phyloP scores from a whole-genome alignment of 2,113 vertebrate species.

The Pseudorectes ferrugineus region DNA sequence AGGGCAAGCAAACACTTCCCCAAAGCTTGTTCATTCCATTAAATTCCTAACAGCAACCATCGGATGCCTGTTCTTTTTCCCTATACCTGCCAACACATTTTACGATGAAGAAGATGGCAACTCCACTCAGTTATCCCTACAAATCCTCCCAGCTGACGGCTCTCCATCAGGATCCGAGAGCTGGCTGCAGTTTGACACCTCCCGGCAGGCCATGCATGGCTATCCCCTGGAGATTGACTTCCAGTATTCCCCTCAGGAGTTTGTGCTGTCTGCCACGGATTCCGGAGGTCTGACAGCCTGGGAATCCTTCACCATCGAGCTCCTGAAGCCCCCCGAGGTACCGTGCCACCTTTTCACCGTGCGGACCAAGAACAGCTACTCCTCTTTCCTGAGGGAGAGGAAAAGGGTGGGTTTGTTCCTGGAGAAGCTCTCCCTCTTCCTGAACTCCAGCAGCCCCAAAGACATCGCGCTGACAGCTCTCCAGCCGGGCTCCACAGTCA shows the following conservation, averaged over 20 bases:
- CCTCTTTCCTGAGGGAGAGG: conserved; percentile 51
- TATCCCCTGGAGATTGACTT: conserved; percentile 56
- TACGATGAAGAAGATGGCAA: conserved; percentile 59
- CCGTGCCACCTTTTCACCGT: conserved; percentile 55
- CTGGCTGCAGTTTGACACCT: conserved; percentile 55
- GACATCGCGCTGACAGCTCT: conserved; percentile 3
- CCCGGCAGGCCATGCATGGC: not conserved
- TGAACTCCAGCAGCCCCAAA: conserved; percentile 10
- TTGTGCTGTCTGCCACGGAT: conserved; percentile 43
- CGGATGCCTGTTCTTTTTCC: conserved; percentile 48
- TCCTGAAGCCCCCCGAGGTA: not conserved
- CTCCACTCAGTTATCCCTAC: conserved; percentile 37
- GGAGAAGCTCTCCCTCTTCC: conserved; percentile 44
- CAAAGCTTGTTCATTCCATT: conserved; percentile 30
- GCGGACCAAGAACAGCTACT: conserved; percentile 48
- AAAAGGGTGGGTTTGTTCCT: conserved; percentile 45
- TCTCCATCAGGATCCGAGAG: not conserved
- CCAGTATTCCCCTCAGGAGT: conserved; percentile 55
- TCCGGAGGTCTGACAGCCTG: conserved; percentile 9
- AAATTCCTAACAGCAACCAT: conserved; percentile 58
- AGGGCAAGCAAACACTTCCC: conserved; percentile 53
- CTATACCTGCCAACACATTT: conserved; percentile 54
- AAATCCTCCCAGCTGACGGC: not conserved
- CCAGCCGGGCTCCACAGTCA: conserved; percentile 41
- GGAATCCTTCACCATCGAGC: conserved; percentile 34